A percentile compares a stretch with the other conserved stretches of the same genome.
phyloP scores from a whole-genome alignment of 1,140 invertebrate genomes.

The Drosophila sp. region DNA sequence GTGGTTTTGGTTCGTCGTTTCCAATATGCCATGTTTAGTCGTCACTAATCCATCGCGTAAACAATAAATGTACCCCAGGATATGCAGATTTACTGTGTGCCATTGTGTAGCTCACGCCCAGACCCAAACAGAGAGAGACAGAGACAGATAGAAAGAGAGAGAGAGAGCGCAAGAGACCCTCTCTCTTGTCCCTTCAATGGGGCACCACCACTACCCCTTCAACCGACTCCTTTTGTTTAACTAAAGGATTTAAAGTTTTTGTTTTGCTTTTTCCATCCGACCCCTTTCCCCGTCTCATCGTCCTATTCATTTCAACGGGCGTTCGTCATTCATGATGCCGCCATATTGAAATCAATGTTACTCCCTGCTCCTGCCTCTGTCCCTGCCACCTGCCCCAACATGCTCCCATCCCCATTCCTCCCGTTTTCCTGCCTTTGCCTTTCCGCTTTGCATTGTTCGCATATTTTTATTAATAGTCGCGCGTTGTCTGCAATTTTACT shows the following conservation, averaged over 20 bases:
- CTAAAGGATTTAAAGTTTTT: slow-evolving; percentile 76
- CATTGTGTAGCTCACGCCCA: slow-evolving; percentile 47
- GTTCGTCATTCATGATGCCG: slow-evolving; percentile 65
- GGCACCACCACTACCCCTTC: slow-evolving; percentile 17
- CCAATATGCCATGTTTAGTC: slow-evolving; percentile 71
- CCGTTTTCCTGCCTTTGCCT: slow-evolving; percentile 5
- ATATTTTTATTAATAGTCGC: slow-evolving; percentile 75
- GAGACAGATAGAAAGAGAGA: too few species aligned
- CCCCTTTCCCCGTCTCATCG: not conserved
- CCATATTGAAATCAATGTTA: slow-evolving; percentile 72
- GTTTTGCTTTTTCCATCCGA: slow-evolving; percentile 52
- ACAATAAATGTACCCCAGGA: slow-evolving; percentile 64
- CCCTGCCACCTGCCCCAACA: not conserved
- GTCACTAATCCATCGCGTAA: slow-evolving; percentile 70
- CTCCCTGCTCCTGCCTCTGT: slow-evolving; percentile 24
- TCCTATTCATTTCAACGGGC: slow-evolving; percentile 56
- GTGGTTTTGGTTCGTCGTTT: slow-evolving; percentile 32
- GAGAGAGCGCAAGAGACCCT: too few species aligned
- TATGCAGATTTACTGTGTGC: slow-evolving; percentile 48
- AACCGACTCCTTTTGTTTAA: slow-evolving; percentile 64
- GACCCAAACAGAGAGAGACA: not conserved
- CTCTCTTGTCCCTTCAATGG: not conserved
- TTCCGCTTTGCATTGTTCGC: slow-evolving; percentile 66
- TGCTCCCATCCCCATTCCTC: not conserved
- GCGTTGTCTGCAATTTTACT: slow-evolving; percentile 70